Evolutionary conservation across 2,888 invertebrate species (phyloP).

Genomic region (Cephus sareptanus): DNA sequence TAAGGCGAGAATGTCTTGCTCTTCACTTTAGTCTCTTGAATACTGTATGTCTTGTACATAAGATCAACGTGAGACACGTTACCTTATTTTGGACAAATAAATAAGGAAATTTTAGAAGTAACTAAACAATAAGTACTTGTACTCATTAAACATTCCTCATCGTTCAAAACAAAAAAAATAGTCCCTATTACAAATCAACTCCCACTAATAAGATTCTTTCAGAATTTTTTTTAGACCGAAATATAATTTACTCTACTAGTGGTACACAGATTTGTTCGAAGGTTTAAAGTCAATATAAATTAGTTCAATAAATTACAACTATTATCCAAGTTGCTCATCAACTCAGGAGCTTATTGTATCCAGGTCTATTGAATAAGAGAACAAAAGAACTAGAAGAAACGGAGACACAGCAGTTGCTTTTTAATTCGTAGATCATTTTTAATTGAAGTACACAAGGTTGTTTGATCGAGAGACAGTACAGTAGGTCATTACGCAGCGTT

Average conservation of each 20-base stretch:
- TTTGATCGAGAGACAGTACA: slow-evolving; percentile 8
- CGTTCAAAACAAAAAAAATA: not conserved
- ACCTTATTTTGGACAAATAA: not conserved
- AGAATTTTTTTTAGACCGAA: not conserved
- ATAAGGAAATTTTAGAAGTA: not conserved
- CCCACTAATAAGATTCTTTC: not conserved
- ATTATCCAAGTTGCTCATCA: not conserved
- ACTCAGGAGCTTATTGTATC: not conserved
- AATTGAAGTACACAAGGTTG: slow-evolving; percentile 9
- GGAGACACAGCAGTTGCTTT: slow-evolving; percentile 4
- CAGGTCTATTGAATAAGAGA: not conserved
- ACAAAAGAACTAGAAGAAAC: not conserved
- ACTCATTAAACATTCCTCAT: not conserved
- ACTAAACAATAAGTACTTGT: not conserved
- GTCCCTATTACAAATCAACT: not conserved
- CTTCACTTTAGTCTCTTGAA: no score
- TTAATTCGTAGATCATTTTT: slow-evolving; percentile 15
- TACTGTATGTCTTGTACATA: not conserved
- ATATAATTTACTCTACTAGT: not conserved
- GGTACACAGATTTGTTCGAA: not conserved
- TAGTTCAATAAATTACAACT: not conserved
- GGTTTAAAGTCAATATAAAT: not conserved
- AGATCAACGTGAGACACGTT: not conserved
- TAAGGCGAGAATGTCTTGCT: not conserved
- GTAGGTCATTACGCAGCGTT: slow-evolving; percentile 13